These are phyloP conservation scores for Athrips mouffetella DNA, from an alignment of 2,888 invertebrate species.

Conservation along the genomic window DNA sequence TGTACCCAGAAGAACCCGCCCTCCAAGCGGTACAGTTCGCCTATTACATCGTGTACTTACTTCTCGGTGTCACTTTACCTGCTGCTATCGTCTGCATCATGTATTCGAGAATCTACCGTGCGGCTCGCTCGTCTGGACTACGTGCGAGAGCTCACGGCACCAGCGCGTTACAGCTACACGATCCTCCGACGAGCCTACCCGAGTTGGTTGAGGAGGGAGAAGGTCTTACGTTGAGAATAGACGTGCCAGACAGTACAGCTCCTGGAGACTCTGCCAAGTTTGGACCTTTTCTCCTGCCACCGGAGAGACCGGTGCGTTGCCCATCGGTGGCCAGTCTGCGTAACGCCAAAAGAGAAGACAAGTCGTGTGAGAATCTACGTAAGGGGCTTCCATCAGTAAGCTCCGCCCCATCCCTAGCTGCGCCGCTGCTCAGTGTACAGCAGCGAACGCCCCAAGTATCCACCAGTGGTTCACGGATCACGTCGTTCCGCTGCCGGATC, in stretches of 20 bases:
- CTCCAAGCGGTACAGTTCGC: conserved; percentile 55
- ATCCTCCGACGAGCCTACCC: conserved; percentile 61
- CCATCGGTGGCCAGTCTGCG: conserved; percentile 68
- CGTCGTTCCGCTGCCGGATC: conserved; percentile 86
- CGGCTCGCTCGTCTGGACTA: conserved; percentile 83
- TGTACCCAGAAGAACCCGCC: conserved; percentile 49
- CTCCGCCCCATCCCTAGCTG: conserved; percentile 73
- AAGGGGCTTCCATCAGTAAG: conserved; percentile 68
- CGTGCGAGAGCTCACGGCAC: conserved; percentile 67
- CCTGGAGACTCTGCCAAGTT: conserved; percentile 50
- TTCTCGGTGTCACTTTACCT: conserved; percentile 54
- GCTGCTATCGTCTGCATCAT: conserved; percentile 84
- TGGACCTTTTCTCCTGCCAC: conserved; percentile 67
- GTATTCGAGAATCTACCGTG: conserved; percentile 85
- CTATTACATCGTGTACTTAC: conserved; percentile 61
- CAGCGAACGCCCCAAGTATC: conserved; percentile 68
- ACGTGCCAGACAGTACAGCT: conserved; percentile 48
- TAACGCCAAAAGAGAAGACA: conserved; percentile 61
- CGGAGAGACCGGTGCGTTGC: conserved; percentile 63
- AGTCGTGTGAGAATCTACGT: conserved; percentile 59
- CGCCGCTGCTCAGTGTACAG: conserved; percentile 51
- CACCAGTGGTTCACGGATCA: conserved; percentile 80
- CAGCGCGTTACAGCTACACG: conserved; percentile 73
- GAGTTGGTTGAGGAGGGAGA: conserved; percentile 65
- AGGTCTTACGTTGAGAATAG: conserved; percentile 66